These are phyloP conservation scores for Parotocinclus haroldoi DNA, from an alignment of 2,797 vertebrate species.

Conservation along the genomic window DNA sequence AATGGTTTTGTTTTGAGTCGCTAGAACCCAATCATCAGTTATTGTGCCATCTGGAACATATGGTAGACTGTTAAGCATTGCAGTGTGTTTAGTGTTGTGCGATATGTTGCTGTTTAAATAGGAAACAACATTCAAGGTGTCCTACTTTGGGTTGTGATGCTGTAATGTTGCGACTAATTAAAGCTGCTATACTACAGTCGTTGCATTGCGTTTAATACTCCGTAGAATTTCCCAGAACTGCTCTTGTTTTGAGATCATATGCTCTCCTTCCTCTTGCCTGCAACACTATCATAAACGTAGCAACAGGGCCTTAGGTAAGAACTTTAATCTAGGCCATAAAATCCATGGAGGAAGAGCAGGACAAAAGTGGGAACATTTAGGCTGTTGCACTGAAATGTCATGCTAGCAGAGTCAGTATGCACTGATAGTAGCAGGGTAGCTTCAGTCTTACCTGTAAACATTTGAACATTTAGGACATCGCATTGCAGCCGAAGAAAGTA, in stretches of 20 bases:
- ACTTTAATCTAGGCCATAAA: slow-evolving; percentile 77
- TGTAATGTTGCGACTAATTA: no score
- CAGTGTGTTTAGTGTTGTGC: neutral
- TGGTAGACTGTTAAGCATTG: neutral
- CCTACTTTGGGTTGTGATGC: neutral
- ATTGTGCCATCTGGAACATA: neutral
- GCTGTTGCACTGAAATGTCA: slow-evolving; percentile 45
- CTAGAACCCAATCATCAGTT: neutral
- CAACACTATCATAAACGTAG: slow-evolving; percentile 38
- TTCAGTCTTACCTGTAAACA: slow-evolving; percentile 50
- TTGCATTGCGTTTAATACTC: neutral
- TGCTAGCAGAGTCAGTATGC: slow-evolving; percentile 40
- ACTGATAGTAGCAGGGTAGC: slow-evolving; percentile 44
- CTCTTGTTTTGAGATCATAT: slow-evolving; percentile 27
- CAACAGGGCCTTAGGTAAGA: slow-evolving; percentile 69
- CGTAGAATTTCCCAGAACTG: neutral
- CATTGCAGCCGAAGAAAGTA: slow-evolving; percentile 44
- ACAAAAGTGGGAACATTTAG: slow-evolving; percentile 68
- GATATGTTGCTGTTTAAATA: neutral
- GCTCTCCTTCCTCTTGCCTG: slow-evolving; percentile 52
- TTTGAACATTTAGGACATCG: slow-evolving; percentile 51
- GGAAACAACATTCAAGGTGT: neutral
- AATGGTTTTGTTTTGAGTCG: neutral
- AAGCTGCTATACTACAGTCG: neutral
- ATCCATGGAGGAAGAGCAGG: slow-evolving; percentile 69